Conservation (phyloP, 2,888 invertebrate genomes). For the Heteromurus nitidus region DNA sequence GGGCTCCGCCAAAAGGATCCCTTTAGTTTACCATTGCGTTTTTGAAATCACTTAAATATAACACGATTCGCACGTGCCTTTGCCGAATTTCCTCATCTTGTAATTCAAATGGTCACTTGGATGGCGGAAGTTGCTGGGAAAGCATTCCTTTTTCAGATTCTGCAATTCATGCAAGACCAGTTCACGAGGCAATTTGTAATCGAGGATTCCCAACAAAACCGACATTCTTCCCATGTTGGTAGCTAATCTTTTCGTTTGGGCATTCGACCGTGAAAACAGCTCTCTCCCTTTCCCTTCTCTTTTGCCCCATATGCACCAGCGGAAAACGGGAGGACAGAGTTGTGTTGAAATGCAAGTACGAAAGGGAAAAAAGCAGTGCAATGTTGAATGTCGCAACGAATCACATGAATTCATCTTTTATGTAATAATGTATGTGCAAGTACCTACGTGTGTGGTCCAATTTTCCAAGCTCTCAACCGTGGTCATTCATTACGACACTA, state of each 20-base stretch:
- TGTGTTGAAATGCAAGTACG: slow-evolving; percentile 3
- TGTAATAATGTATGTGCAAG: slow-evolving; percentile 1
- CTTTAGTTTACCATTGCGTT: too few species aligned
- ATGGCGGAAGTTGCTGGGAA: too few species aligned
- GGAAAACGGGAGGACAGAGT: background rate
- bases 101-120: slow-evolving; percentile 30
- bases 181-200: too few species aligned
- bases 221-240: slow-evolving; percentile 37
- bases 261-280: slow-evolving; percentile 40
- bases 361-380: slow-evolving; percentile 23
- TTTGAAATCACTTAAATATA: too few species aligned
- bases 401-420: slow-evolving; percentile 52
- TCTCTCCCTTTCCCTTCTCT: background rate
- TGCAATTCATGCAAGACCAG: too few species aligned
- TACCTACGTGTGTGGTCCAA: slow-evolving; percentile 49
- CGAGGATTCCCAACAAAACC: slow-evolving; percentile 39
- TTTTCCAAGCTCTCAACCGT: slow-evolving; percentile 61
- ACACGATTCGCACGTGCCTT: too few species aligned
- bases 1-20: too few species aligned
- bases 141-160: too few species aligned
- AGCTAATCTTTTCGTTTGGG: slow-evolving; percentile 53
- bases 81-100: too few species aligned
- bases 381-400: slow-evolving; percentile 51
- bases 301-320: too few species aligned
- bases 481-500: slow-evolving; percentile 64